Evolutionary conservation across 2,113 vertebrate genomes (phyloP), one percentile per base, ranked within the genome.

Genomic region (Symphodus melops): DNA sequence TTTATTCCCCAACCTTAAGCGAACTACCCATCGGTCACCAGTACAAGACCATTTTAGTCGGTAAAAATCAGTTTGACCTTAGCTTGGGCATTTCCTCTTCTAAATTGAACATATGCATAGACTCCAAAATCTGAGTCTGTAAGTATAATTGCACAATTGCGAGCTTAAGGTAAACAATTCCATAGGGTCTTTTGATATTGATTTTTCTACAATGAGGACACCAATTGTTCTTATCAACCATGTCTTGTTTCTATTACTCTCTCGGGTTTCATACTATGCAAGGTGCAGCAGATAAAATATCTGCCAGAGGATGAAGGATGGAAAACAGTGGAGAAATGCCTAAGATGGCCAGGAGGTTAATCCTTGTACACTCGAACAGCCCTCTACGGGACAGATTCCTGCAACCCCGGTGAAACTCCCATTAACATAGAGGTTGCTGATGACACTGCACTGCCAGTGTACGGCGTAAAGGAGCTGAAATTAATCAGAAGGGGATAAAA

Each of bases 401-500:
- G 44, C 83, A 87, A 79, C 63, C 77, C 66, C 42, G 76, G 75
- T 78, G 66, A 79, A 86, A 85, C 66, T 72, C 68, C 75, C 59
- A 90, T 90, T 91, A 91, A 78, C 86, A 85, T 79, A 58, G 82
- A 83, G 86, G 64, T 65, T 79, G 72, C 80, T 86, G 76, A 82
- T 87, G 90, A 86, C 86, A 86, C 71, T 70, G 53, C 68, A 83
- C 77, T n/a, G n/a, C 68, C 74, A 59, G 72, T 68, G 57, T 83
- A 70, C 56, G 81, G 69, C 74, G 41, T 4, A 1, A 55, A 81
- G 69, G 65, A 81, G 83, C 83, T 85, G 68, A 71, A 88, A 91
- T 92, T 91, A 92, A 93, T 93, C 87, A 84, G 53, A 66, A 56
- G 65, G 39, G 90, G 77, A 83, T 86, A 86, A 89, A 77, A 85